phyloP scores from a whole-genome alignment of 2,888 invertebrate species.

The Metallyticus violacea region DNA sequence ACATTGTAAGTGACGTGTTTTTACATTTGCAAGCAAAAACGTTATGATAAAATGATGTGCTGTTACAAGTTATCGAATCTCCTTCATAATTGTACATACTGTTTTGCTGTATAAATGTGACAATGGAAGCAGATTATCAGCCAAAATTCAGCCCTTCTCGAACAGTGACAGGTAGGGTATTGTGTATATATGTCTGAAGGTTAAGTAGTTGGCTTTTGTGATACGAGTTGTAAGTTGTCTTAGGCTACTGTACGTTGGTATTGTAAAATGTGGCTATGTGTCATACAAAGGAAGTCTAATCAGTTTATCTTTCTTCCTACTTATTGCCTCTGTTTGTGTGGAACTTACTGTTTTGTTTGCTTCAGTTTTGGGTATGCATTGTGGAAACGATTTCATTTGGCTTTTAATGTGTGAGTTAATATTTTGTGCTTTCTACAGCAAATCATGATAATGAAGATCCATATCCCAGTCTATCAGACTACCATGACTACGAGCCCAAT shows the following conservation, averaged over 20 bases:
- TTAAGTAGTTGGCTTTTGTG: neutral
- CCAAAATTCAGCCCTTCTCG: conserved; percentile 34
- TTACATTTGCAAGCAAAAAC: neutral
- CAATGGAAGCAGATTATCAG: conserved; percentile 36
- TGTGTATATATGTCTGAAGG: neutral
- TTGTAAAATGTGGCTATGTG: neutral
- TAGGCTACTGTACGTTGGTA: neutral
- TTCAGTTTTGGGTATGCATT: no score
- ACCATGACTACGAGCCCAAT: conserved; percentile 92
- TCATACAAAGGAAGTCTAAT: neutral
- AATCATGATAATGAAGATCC: conserved; percentile 64
- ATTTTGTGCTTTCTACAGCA: conserved; percentile 33
- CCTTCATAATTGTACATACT: neutral
- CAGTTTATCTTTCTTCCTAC: neutral
- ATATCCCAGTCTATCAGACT: conserved; percentile 84
- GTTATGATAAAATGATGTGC: conserved; percentile 14
- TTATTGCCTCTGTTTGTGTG: neutral
- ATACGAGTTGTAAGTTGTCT: neutral
- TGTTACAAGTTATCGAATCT: neutral
- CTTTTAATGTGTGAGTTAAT: conserved; percentile 17
- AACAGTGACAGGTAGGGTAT: conserved; percentile 34
- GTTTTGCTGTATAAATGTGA: neutral
- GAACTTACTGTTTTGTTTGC: neutral
- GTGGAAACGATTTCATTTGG: no score
- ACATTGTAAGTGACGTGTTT: conserved; percentile 22